Evolutionary conservation across 2,113 vertebrate genomes (phyloP).

Genomic region (Vidua chalybeata): DNA sequence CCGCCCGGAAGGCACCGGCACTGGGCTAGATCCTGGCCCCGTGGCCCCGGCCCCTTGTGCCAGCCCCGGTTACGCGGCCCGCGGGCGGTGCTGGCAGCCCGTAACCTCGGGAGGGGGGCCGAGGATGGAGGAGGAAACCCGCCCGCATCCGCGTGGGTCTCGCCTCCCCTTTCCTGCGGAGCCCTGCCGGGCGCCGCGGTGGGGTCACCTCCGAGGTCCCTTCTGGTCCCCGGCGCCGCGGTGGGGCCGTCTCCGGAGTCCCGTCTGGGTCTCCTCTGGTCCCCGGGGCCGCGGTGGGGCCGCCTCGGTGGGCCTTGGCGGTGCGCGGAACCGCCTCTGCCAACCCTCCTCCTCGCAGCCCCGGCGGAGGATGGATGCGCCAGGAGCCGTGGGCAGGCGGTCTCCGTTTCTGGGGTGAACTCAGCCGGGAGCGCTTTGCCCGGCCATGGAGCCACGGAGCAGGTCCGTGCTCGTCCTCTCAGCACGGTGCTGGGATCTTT

Average conservation of each 20-base stretch:
- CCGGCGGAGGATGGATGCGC: neutral
- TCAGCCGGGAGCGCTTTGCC: neutral
- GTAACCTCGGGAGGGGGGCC: neutral
- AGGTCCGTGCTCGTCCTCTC: neutral
- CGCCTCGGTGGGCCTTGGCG: neutral
- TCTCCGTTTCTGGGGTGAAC: neutral
- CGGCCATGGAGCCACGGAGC: neutral
- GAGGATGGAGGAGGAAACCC: neutral
- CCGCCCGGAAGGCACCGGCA: neutral
- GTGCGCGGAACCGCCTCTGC: neutral
- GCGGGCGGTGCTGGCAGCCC: neutral
- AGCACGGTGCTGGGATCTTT: neutral
- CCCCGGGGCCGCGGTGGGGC: neutral
- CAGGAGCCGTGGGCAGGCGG: neutral
- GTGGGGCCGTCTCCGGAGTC: neutral
- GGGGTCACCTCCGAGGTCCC: neutral
- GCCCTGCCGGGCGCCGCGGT: neutral
- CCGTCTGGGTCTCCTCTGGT: neutral
- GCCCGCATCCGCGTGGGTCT: neutral
- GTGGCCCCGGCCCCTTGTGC: neutral
- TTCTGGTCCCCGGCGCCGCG: neutral
- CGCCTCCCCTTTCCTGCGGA: neutral
- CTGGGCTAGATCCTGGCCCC: neutral
- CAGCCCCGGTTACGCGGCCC: neutral
- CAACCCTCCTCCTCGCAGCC: neutral